Percentiles rank a stretch among this genome's conserved stretches.
Conservation (phyloP, 37 sponge, comb jelly and placozoan species). For the Agelas oroides region DNA sequence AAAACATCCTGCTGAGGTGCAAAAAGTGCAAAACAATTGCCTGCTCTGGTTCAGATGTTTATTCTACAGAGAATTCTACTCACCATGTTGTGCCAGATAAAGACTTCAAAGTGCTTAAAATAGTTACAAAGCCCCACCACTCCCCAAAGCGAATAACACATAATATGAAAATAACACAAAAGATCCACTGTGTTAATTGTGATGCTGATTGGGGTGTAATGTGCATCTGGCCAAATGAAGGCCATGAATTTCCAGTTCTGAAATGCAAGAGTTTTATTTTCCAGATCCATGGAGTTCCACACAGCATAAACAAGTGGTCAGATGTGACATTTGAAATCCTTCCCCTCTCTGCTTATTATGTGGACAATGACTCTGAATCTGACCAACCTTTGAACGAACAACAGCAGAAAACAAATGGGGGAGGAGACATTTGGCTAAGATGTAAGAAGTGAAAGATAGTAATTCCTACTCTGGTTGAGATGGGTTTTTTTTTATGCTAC, state of each 20-base stretch:
- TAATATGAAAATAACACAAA: background rate
- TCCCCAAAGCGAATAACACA: background rate
- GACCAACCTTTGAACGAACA: too few relatives aligned
- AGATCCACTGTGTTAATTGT: constrained; percentile 47
- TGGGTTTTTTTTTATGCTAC: too few relatives aligned
- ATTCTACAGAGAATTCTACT: background rate
- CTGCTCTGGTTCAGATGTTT: background rate
- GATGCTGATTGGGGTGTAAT: constrained; percentile 54
- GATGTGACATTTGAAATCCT: constrained; percentile 15
- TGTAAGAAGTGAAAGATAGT: too few relatives aligned
- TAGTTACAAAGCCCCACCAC: background rate
- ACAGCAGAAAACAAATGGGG: too few relatives aligned
- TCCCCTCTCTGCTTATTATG: background rate
- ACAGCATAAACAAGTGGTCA: constrained; percentile 9
- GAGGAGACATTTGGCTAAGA: too few relatives aligned
- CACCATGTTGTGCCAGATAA: constrained; percentile 8
- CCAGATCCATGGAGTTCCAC: background rate
- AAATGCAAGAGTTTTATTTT: constrained; percentile 68
- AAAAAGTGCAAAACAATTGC: constrained; percentile 30
- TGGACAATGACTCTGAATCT: too few relatives aligned
- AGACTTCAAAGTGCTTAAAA: constrained; percentile 8
- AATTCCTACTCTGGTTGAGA: too few relatives aligned
- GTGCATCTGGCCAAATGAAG: constrained; percentile 6
- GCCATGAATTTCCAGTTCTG: constrained; percentile 51
- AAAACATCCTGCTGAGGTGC: constrained; percentile 28